phyloP scores from a whole-genome alignment of 2,113 vertebrate genomes.

The Tragelaphus scriptus region DNA sequence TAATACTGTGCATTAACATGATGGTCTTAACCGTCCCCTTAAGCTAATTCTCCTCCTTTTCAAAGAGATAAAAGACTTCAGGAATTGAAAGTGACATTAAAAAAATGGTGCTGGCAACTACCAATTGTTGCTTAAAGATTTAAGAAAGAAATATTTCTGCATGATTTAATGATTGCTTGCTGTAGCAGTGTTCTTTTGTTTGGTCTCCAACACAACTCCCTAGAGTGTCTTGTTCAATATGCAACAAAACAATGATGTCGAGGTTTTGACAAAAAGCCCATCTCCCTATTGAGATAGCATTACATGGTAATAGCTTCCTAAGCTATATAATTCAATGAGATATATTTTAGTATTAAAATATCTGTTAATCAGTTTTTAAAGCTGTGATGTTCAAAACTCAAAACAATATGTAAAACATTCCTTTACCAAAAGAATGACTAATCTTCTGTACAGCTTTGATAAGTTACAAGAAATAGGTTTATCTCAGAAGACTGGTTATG shows the following conservation, averaged over 20 bases:
- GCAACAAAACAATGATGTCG: conserved; percentile 73
- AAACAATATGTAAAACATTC: conserved; percentile 76
- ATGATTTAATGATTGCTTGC: conserved; percentile 62
- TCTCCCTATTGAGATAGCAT: conserved; percentile 54
- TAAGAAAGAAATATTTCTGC: conserved; percentile 55
- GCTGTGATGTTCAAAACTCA: conserved; percentile 63
- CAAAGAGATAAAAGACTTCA: conserved; percentile 50
- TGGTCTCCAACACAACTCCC: conserved; percentile 43
- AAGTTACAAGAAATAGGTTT: conserved; percentile 79
- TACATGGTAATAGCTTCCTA: conserved; percentile 62
- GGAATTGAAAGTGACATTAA: conserved; percentile 45
- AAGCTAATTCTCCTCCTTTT: conserved; percentile 62
- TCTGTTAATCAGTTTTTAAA: conserved; percentile 77
- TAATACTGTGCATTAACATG: conserved; percentile 44
- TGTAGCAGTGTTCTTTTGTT: conserved; percentile 53
- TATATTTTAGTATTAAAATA: conserved; percentile 71
- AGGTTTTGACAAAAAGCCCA: conserved; percentile 62
- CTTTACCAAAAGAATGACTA: conserved; percentile 74
- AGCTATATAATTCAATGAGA: conserved; percentile 73
- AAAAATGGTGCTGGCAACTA: conserved; percentile 53
- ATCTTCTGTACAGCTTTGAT: conserved; percentile 80
- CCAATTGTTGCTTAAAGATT: conserved; percentile 58
- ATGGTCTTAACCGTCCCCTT: conserved; percentile 43
- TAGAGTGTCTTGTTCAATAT: conserved; percentile 51
- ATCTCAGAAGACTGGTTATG: conserved; percentile 77